Percentiles rank a stretch among this genome's conserved stretches.
These are phyloP conservation scores for Diplodus sargus DNA, from an alignment of 2,797 vertebrate species.

Conservation along the genomic window DNA sequence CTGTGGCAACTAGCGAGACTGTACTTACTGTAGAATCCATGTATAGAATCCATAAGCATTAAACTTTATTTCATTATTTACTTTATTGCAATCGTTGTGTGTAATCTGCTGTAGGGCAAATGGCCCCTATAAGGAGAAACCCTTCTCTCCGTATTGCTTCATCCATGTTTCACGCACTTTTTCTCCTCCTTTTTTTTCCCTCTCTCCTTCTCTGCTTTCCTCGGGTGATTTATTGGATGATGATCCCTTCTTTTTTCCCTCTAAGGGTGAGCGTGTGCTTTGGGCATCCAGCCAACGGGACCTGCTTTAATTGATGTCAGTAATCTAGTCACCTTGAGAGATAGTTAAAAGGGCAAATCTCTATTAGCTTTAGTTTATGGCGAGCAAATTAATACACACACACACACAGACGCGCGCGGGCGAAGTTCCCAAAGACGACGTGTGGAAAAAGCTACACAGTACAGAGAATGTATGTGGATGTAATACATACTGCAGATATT, in stretches of 20 bases:
- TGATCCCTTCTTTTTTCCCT: constrained; percentile 62
- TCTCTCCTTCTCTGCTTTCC: constrained; percentile 34
- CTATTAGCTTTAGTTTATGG: constrained; percentile 83
- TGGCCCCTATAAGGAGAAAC: constrained; percentile 23
- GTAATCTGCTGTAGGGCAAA: constrained; percentile 57
- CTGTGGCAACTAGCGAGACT: constrained; percentile 41
- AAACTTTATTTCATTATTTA: constrained; percentile 66
- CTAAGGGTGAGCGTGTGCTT: constrained; percentile 68
- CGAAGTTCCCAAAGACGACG: constrained; percentile 26
- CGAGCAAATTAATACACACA: constrained; percentile 64
- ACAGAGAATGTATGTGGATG: constrained; percentile 44
- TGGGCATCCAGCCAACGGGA: constrained; percentile 75
- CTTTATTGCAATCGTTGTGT: constrained; percentile 47
- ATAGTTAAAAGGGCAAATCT: constrained; percentile 82
- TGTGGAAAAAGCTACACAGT: constrained; percentile 43
- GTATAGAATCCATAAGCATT: constrained; percentile 56
- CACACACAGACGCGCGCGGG: constrained; percentile 15
- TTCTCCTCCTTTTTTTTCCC: constrained; percentile 2
- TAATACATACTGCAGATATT: constrained; percentile 63
- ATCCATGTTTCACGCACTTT: constrained; percentile 42
- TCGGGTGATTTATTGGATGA: constrained; percentile 75
- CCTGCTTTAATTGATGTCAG: constrained; percentile 82
- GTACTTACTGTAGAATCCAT: constrained; percentile 58
- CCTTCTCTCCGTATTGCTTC: constrained; percentile 37
- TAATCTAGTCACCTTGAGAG: constrained; percentile 85